Evolutionary conservation across 2,797 vertebrate genomes (phyloP).

Genomic region (Crenuchus spilurus): DNA sequence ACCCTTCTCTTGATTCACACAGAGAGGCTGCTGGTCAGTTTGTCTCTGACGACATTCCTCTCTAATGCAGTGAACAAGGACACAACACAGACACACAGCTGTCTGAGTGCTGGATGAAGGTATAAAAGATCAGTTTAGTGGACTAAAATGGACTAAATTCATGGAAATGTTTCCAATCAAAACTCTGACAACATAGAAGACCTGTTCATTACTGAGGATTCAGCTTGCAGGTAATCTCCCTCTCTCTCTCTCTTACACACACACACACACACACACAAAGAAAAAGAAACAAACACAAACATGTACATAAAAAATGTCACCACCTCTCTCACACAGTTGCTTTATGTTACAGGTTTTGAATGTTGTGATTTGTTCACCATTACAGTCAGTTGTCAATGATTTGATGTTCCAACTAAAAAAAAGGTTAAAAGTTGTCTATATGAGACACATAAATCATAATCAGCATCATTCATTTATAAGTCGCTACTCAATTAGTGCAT

Average conservation of each 20-base stretch:
- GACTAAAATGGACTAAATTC: not conserved
- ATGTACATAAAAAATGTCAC: not conserved
- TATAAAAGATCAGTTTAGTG: slow-evolving; percentile 5
- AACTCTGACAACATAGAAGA: slow-evolving; percentile 33
- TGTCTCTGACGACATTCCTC: slow-evolving; percentile 14
- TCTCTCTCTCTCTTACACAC: slow-evolving; percentile 16
- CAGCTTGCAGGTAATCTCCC: slow-evolving; percentile 40
- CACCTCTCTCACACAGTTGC: not conserved
- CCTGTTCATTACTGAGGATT: not conserved
- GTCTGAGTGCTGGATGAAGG: slow-evolving; percentile 9
- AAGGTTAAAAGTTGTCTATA: not conserved
- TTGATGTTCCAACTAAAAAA: not conserved
- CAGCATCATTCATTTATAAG: not conserved
- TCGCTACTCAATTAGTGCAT: not conserved
- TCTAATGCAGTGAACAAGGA: slow-evolving; percentile 27
- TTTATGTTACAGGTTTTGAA: not conserved
- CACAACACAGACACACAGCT: slow-evolving; percentile 17
- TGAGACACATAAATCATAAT: not conserved
- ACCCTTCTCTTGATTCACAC: not conserved
- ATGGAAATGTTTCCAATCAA: slow-evolving; percentile 14
- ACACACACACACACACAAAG: not conserved
- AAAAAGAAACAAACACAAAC: not conserved
- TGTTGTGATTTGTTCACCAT: no score
- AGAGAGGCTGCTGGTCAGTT: slow-evolving; percentile 42
- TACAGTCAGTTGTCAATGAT: not conserved